These are phyloP conservation scores for Amblyjoppa fuscipennis DNA, from an alignment of 2,888 invertebrate species.

Conservation along the genomic window DNA sequence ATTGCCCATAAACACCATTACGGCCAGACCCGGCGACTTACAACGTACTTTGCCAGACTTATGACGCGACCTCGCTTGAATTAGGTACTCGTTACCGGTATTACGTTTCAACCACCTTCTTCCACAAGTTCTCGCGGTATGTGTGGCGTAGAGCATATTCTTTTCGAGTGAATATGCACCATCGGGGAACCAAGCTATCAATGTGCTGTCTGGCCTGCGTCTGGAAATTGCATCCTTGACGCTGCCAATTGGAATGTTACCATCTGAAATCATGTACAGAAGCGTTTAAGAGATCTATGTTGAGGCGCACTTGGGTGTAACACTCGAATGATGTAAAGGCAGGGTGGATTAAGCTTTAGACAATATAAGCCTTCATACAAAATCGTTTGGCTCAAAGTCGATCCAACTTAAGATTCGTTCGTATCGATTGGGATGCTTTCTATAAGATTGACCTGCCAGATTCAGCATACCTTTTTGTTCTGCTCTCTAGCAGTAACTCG, in stretches of 20 bases:
- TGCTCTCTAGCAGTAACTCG: neutral
- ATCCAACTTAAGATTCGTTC: neutral
- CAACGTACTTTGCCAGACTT: conserved; percentile 81
- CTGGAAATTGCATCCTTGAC: neutral
- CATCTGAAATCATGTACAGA: neutral
- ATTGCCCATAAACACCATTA: conserved; percentile 84
- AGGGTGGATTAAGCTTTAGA: too few species aligned
- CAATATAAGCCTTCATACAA: neutral
- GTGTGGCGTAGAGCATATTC: neutral
- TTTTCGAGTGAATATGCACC: neutral
- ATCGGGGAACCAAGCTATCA: neutral
- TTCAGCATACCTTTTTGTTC: neutral
- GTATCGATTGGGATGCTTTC: neutral
- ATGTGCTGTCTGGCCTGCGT: neutral
- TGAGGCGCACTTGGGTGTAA: neutral
- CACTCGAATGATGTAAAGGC: neutral
- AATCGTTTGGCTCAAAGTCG: neutral
- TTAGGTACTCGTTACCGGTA: conserved; percentile 83
- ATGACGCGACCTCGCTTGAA: conserved; percentile 81
- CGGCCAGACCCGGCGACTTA: conserved; percentile 79
- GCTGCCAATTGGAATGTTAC: neutral
- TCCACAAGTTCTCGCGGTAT: conserved; percentile 23
- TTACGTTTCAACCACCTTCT: conserved; percentile 78
- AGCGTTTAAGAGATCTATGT: neutral
- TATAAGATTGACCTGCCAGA: neutral